Evolutionary conservation across 2,113 vertebrate genomes (phyloP), one percentile per base, ranked within the genome.

Genomic region (Salvelinus namaycush): DNA sequence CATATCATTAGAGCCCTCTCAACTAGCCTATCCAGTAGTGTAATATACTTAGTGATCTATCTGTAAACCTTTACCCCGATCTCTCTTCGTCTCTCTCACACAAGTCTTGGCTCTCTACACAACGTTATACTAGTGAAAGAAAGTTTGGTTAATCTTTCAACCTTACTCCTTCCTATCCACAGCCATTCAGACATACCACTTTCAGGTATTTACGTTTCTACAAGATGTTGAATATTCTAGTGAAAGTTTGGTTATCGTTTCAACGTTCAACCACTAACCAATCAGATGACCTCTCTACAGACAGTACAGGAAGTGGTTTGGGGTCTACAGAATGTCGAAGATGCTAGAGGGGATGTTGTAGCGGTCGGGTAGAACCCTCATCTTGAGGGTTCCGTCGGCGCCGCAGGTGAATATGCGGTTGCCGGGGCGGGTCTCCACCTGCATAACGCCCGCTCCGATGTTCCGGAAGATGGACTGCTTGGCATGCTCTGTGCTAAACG

Each of bases 391-490:
- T 81, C 98, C 98, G 22, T 99, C 98, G 1, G 98, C 98, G 57
- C 97, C 98, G 65, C 98, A 99, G 88, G 98, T 98, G 92, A 99
- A 99, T 91, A 98, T 94, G 66, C 97, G 97, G 83, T 94, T 97
- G 49, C 93, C 92, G 6, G 95, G 95, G 57, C 91, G 90, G 3
- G 95, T 96, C 88, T 99, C 97, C 68, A 98, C 95, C 90, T 99
- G 94, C 92, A 95, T 98, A 80, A 99, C 97, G 0, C 98, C 98
- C 3, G 97, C 96, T 26, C 98, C 97, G 5, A 99, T 96, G 88
- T 98, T 98, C 76, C 98, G 94, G 93, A 99, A 99, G 89, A 99
- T 97, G 78, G 97, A 99, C 91, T 99, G 98, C 85, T 99, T 99
- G 74, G 97, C 95, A 1, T 99, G 98, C 75, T 99, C 98, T 0